These are phyloP conservation scores for Nephrotoma flavescens DNA, from an alignment of 2,888 invertebrate species.

Conservation along the genomic window DNA sequence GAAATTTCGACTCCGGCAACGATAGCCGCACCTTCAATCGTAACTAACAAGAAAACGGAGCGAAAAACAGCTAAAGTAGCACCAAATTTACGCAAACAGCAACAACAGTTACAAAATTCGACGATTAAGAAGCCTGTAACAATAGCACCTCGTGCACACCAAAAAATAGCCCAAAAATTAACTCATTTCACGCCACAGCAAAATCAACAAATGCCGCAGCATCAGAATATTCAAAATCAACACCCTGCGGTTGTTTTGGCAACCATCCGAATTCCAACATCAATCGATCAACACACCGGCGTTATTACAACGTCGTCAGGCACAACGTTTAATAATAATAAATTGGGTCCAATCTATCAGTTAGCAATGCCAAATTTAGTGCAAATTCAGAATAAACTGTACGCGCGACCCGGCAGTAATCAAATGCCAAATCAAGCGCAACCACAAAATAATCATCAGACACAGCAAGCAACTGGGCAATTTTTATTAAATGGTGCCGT, in stretches of 20 bases:
- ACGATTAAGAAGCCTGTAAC: conserved; percentile 27
- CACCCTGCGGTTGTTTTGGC: conserved; percentile 1
- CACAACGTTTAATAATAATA: conserved; percentile 10
- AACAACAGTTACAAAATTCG: conserved; percentile 22
- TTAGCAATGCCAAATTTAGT: conserved; percentile 47
- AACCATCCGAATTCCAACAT: neutral
- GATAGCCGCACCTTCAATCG: neutral
- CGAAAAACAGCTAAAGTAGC: conserved; percentile 31
- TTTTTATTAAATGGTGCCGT: conserved; percentile 32
- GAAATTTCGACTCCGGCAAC: neutral
- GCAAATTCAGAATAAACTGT: conserved; percentile 36
- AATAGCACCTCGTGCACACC: conserved; percentile 30
- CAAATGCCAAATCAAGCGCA: neutral
- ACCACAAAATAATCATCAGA: neutral
- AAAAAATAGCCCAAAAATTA: conserved; percentile 19
- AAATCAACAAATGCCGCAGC: neutral
- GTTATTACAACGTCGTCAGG: conserved; percentile 15
- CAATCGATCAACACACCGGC: conserved; percentile 20
- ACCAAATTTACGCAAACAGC: conserved; percentile 26
- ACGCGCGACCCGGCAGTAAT: neutral
- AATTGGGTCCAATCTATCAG: conserved; percentile 36
- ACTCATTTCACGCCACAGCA: conserved; percentile 6
- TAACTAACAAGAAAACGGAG: conserved; percentile 32
- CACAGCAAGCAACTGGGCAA: conserved; percentile 14
- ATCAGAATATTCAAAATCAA: neutral